Evolutionary conservation across 2,113 vertebrate species (phyloP), one percentile per base, ranked within the genome.

Genomic region (Ciconia stormi): DNA sequence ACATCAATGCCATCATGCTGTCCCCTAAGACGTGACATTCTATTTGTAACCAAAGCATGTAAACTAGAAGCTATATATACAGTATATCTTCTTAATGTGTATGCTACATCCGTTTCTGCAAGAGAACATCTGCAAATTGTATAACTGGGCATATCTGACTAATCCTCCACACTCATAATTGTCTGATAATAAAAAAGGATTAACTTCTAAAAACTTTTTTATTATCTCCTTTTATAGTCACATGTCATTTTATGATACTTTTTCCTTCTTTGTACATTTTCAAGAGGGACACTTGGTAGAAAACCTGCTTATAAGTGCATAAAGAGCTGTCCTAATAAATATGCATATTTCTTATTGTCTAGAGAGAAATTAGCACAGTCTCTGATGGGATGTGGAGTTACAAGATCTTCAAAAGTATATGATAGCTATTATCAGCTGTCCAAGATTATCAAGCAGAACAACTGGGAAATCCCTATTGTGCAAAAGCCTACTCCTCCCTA

Each of bases 121-220:
- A 79, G 10, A 90, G 71, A 88, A 88, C n/a, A 83, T 87, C 90
- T 94, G 79, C 76, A 97, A 90, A 94, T 93, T 93, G 32, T 67
- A 20, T 93, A 95, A 88, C 67, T 63, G 56, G 50, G 67, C 76
- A 79, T 84, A 87, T 95, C 86, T 84, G 80, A 93, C 55, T 95
- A 92, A 94, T 92, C 59, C 42, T 94, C 47, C 72, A 90, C 76
- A 65, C 52, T 87, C 50, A 71, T 95, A 97, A 94, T 95, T 87
- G 44, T 63, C 76, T 83, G 90, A 88, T 90, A 95, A 95, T 93
- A 86, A 91, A 92, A 95, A 72, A 83, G 36, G 14, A 67, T 87
- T 65, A 96, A 92, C 72, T 96, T 96, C 47, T 36, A 56, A 89
- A 95, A 95, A 88, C 26, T 82, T 76, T 66, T 72, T 93, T 61